Conservation (phyloP, 2,888 invertebrate genomes). For the Meta bourneti region DNA sequence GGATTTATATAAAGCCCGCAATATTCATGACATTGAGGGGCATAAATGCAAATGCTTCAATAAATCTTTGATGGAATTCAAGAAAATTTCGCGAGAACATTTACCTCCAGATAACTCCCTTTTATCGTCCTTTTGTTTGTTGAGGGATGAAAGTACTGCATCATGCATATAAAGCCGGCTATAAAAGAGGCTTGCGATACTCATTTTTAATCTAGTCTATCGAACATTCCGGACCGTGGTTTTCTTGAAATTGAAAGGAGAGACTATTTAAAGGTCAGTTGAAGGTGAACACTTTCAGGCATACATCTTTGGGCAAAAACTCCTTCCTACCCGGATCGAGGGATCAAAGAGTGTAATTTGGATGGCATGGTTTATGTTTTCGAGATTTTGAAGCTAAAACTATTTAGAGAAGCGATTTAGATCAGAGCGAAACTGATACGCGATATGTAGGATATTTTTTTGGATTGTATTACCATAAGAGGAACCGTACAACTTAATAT, state of each 20-base stretch:
- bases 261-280: neutral
- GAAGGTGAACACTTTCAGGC: neutral
- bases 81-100: neutral
- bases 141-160: neutral
- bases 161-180: neutral
- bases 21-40: neutral
- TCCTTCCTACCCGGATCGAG: neutral
- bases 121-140: neutral
- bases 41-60: neutral
- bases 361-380: neutral
- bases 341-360: neutral
- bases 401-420: too few relatives aligned
- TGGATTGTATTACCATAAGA: too few relatives aligned
- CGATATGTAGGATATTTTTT: too few relatives aligned
- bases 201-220: neutral
- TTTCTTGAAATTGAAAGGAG: neutral
- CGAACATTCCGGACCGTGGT: neutral
- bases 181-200: neutral
- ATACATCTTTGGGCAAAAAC: neutral
- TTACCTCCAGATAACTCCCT: neutral
- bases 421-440: too few relatives aligned
- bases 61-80: neutral
- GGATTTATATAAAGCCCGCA: neutral
- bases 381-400: neutral
- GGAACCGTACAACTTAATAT: too few relatives aligned